Evolutionary conservation across 2,888 invertebrate species (phyloP).

Genomic region (Octodonta nipae): DNA sequence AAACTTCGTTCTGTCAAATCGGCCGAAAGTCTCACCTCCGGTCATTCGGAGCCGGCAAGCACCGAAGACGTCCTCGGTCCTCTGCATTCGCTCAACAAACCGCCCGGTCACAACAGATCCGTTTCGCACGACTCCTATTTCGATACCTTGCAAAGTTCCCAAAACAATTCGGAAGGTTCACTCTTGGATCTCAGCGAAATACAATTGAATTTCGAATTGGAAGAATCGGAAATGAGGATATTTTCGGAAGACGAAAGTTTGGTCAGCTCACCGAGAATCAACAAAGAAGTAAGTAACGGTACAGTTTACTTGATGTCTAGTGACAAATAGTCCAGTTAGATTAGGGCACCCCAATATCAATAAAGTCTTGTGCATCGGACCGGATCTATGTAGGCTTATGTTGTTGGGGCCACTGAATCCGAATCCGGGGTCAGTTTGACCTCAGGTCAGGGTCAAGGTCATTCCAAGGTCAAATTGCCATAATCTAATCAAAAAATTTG

Average conservation of each 20-base stretch:
- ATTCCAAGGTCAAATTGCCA: too few species aligned
- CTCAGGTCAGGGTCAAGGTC: too few species aligned
- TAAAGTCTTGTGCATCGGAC: too few species aligned
- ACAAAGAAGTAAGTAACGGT: constrained; percentile 32
- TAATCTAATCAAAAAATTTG: too few species aligned
- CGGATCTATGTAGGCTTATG: too few species aligned
- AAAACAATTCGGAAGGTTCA: constrained; percentile 35
- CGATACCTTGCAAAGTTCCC: constrained; percentile 55
- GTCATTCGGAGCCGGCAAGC: constrained; percentile 31
- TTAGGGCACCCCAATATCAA: too few species aligned
- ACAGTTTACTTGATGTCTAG: not conserved
- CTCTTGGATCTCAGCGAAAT: constrained; percentile 67
- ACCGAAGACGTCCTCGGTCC: constrained; percentile 36
- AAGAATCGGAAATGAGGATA: constrained; percentile 74
- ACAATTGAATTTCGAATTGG: constrained; percentile 68
- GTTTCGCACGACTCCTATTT: constrained; percentile 91
- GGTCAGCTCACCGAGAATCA: constrained; percentile 44
- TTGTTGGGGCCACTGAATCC: too few species aligned
- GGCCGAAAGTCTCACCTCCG: constrained; percentile 50
- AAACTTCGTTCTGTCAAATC: constrained; percentile 55
- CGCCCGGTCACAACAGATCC: constrained; percentile 49
- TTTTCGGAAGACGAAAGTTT: constrained; percentile 76
- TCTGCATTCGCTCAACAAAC: constrained; percentile 33
- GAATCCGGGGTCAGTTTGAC: too few species aligned
- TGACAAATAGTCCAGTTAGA: too few species aligned